Evolutionary conservation across 30 jellyfish, hydroid and myxozoan species (phyloP).

Genomic region (Aurelia aurita): DNA sequence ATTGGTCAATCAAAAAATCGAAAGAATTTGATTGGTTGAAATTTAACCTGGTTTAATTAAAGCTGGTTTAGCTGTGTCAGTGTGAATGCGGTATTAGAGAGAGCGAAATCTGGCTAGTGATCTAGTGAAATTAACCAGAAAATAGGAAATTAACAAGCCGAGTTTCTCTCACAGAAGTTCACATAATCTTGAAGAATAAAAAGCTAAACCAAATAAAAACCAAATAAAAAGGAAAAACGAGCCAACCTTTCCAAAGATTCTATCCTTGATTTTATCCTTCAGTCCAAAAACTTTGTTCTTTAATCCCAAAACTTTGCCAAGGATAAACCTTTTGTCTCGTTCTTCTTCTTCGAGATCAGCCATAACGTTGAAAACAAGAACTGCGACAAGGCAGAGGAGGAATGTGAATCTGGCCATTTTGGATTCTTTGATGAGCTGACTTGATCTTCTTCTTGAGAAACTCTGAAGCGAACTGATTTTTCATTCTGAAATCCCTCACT

Average conservation of each 20-base stretch:
- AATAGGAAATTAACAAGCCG: no score
- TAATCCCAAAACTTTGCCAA: not conserved
- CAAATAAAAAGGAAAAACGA: not conserved
- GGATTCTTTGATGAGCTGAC: not conserved
- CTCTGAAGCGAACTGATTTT: not conserved
- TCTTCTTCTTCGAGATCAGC: slow-evolving; percentile 1
- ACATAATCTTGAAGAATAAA: not conserved
- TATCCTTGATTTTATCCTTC: slow-evolving; percentile 7
- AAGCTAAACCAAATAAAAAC: not conserved
- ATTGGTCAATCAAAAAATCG: no score
- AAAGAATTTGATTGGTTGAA: no score
- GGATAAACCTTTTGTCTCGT: slow-evolving; percentile 42
- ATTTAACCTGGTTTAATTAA: no score
- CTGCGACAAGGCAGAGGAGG: not conserved
- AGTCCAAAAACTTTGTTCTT: no score
- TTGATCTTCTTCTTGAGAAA: not conserved
- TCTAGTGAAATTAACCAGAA: no score
- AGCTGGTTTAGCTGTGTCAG: no score
- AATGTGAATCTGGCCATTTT: slow-evolving; percentile 58
- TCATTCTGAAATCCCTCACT: not conserved
- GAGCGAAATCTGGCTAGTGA: no score
- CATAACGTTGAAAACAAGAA: slow-evolving; percentile 22
- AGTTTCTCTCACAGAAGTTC: no score
- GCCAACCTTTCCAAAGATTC: slow-evolving; percentile 54
- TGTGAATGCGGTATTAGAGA: no score